Evolutionary conservation across 2,113 vertebrate species (phyloP), one percentile per base, ranked within the genome.

Genomic region (Chrysemys picta): DNA sequence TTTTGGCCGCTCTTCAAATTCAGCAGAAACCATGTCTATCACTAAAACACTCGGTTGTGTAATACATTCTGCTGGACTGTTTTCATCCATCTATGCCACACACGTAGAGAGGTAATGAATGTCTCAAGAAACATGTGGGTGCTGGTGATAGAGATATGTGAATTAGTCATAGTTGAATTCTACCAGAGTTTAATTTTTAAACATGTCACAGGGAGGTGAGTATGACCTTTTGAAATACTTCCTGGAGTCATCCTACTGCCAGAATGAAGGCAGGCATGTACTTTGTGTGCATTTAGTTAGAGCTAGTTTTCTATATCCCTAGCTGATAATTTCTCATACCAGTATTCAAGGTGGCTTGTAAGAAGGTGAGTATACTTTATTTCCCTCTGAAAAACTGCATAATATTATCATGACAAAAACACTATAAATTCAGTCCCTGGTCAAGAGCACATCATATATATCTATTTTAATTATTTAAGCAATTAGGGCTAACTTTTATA

Each of bases 81-180:
- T 93, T 88, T 94, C 87, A 27, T 96, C 94, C 92, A 50, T 92
- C 93, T 93, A 72, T 95, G 82, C 95, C 97, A 97, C 97, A 96
- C 97, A 95, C 92, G 91, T 92, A 91, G 90, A 97, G 49, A 42
- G 93, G 83, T 80, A 94, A 84, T 75, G 90, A 91, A 80, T 17
- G 14, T 76, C 89, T 94, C 89, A 91, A 94, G 22, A 93, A 93
- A 97, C 91, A 59, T 29, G 13, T 49, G 14, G 8, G 10, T 97
- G 95, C 69, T 35, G 52, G 31, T 47, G 87, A 90, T 52, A 87
- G 8, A 91, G 84, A 82, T 79, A 14, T 38, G 82, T 50, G 38
- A 92, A 89, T 83, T 91, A 80, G 72, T 53, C 69, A 11, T 87
- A 85, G 3, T 72, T 82, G 10, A 93, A 56, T 91, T 89, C 31